Base-by-base conservation (phyloP, 2,888 invertebrate species). In the Amitus sp. region DNA sequence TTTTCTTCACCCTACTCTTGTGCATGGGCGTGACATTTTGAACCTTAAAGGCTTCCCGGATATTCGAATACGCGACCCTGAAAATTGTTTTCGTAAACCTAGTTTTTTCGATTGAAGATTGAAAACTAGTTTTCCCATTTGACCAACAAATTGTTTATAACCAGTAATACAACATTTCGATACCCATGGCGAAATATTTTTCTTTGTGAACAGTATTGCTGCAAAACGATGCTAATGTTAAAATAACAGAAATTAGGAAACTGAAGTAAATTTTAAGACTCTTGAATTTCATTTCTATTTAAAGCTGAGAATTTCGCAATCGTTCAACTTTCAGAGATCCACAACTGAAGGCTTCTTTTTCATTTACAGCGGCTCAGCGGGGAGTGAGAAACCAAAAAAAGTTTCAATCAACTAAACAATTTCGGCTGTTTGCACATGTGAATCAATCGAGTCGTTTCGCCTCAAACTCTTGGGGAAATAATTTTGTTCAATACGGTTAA, bases 21-120 rank as follows among this genome's bases (percentile, higher is more conserved):
- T 15, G 2, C 19, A 17, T n/a, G 13, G 30, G 27, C 46, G 46
- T 47, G 10, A 34, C 28, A 23, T 28, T 42, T 54, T 47, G 17
- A 51, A 46, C 48, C 19, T 48, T 12, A 47, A 15, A 28, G 55
- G 55, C 55, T 55, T 55, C 55, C 13, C 18, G 33, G 45, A 45
- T 42, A 45, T 49, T 55, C 42, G 23, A 15, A 30, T 6, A 13
- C 13, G 10, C 30, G 30, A 30, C 19, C 47, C 30, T 47, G 47
- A 27, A 45, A 15, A 6, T 45, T 45, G 42, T 19, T 42, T 42
- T 18, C 12, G 42, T 39, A 39, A 39, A 17, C 42, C 13, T 5
- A 7, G 4, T 37, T 37, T 9, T 37, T 37, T 37, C 3, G n/a
- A 30, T 30, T 30, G 7, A 23, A 23, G 23, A 23, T 23, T 23